A percentile compares a stretch with the other conserved stretches of the same genome.
phyloP scores from a whole-genome alignment of 2,888 invertebrate species.

The Dioctria rufipes region DNA sequence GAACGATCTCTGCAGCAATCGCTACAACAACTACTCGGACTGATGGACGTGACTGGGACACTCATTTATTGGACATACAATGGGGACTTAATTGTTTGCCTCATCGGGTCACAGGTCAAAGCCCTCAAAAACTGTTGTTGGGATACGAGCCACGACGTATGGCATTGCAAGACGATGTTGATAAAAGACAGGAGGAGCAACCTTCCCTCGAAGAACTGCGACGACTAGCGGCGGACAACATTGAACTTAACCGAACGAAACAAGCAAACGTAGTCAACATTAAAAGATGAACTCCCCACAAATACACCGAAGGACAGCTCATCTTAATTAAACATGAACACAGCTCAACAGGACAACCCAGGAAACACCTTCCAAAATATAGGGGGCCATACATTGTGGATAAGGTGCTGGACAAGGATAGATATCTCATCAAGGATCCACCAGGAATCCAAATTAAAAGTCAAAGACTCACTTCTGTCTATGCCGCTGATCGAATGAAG shows the following conservation, averaged over 20 bases:
- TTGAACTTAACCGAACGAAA: too few relatives aligned
- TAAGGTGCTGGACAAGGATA: slow-evolving; percentile 3
- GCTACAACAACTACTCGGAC: slow-evolving; percentile 38
- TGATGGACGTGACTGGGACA: slow-evolving; percentile 53
- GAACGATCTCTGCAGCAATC: slow-evolving; percentile 52
- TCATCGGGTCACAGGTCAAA: slow-evolving; percentile 30
- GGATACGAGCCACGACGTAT: slow-evolving; percentile 42
- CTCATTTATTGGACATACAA: slow-evolving; percentile 39
- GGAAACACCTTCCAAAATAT: neutral
- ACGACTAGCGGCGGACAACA: neutral
- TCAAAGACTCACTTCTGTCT: neutral
- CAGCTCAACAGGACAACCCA: neutral
- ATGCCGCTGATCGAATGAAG: slow-evolving; percentile 11
- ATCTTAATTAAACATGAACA: neutral
- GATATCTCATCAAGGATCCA: slow-evolving; percentile 11
- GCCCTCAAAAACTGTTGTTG: slow-evolving; percentile 51
- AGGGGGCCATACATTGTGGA: slow-evolving; percentile 6
- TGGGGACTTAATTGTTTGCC: slow-evolving; percentile 48
- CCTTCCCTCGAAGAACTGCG: slow-evolving; percentile 6
- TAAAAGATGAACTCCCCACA: too few relatives aligned
- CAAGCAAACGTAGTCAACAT: too few relatives aligned
- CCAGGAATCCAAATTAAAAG: slow-evolving; percentile 9
- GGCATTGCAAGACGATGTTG: slow-evolving; percentile 1
- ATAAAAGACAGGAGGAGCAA: slow-evolving; percentile 24
- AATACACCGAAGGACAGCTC: too few relatives aligned